Conservation (phyloP, 1,140 invertebrate species). For the Hypsibius dujardini region DNA sequence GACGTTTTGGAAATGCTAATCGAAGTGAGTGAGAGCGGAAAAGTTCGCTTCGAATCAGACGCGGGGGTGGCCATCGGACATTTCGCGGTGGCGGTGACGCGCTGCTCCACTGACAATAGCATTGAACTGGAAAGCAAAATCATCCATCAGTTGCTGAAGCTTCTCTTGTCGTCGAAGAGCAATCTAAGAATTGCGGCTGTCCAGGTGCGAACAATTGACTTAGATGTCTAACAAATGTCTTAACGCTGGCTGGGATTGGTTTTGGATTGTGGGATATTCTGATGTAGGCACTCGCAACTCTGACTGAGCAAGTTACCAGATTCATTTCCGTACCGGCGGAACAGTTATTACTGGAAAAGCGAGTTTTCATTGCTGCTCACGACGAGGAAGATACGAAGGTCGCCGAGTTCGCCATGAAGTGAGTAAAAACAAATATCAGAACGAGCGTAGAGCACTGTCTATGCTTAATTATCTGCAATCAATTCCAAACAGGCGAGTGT, state of each 20-base stretch:
- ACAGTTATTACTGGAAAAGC: neutral
- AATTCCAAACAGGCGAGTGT: neutral
- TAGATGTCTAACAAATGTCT: no score
- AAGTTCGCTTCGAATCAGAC: neutral
- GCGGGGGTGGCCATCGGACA: no score
- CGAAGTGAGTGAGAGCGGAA: neutral
- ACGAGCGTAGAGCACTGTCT: neutral
- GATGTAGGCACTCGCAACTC: slow-evolving; percentile 4
- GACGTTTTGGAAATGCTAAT: neutral
- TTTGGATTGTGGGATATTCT: neutral
- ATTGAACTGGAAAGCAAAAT: no score
- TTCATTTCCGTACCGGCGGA: neutral
- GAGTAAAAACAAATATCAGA: no score
- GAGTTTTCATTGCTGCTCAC: neutral
- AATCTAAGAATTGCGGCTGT: neutral
- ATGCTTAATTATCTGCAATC: no score
- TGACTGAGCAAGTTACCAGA: neutral
- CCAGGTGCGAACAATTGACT: neutral
- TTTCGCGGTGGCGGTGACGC: no score
- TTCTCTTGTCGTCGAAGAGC: neutral
- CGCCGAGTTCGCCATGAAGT: neutral
- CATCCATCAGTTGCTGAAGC: no score
- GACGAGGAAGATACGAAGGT: slow-evolving; percentile 8
- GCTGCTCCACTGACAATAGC: no score
- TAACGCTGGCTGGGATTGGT: neutral